phyloP scores from a whole-genome alignment of 1,140 invertebrate genomes.

The Trinorchestia longiramus region DNA sequence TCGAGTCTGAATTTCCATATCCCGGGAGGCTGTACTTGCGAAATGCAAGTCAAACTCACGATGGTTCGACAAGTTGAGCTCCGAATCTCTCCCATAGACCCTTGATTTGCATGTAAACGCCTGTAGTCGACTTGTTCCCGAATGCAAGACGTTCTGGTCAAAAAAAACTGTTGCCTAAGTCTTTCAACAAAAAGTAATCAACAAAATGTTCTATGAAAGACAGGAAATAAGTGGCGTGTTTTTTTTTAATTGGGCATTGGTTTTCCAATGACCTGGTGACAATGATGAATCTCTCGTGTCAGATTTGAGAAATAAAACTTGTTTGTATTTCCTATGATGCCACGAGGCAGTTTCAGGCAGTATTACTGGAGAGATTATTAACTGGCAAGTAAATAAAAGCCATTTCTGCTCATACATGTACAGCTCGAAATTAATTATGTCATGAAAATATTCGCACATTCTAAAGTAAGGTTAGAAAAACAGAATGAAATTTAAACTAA shows the following conservation, averaged over 20 bases:
- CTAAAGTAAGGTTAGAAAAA: no score
- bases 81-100: neutral
- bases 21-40: neutral
- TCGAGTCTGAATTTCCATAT: neutral
- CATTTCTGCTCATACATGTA: no score
- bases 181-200: neutral
- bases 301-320: no score
- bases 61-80: conserved; percentile 29
- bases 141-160: neutral
- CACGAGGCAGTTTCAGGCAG: no score
- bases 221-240: neutral
- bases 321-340: no score
- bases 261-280: no score
- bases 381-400: no score
- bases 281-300: no score
- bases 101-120: conserved; percentile 31
- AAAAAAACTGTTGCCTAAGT: neutral
- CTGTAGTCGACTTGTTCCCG: neutral
- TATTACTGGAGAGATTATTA: no score
- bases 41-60: neutral
- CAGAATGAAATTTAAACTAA: no score
- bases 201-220: neutral
- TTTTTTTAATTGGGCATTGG: neutral
- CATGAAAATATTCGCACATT: no score
- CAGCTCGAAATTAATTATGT: no score